These are phyloP conservation scores for Oreochromis aureus DNA, from an alignment of 2,113 vertebrate species.

Conservation along the genomic window DNA sequence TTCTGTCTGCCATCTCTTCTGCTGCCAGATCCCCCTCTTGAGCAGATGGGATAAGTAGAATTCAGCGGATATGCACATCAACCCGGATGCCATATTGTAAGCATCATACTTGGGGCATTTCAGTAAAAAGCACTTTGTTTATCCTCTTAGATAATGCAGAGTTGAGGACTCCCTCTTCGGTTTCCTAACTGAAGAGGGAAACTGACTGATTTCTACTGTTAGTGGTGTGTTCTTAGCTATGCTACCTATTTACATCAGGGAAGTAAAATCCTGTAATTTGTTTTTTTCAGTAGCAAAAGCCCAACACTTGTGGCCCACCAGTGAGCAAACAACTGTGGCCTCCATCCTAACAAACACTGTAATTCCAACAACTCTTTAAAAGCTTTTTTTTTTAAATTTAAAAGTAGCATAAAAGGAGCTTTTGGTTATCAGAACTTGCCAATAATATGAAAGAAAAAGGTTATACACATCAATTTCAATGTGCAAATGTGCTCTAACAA, in stretches of 20 bases:
- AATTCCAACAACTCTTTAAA: not conserved
- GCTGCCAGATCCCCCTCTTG: slow-evolving; percentile 12
- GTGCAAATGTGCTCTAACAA: not conserved
- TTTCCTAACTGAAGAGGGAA: not conserved
- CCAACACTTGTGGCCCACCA: not conserved
- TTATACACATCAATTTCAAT: not conserved
- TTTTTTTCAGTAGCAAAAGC: not conserved
- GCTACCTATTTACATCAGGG: not conserved
- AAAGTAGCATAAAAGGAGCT: not conserved
- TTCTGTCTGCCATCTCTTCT: slow-evolving; percentile 2
- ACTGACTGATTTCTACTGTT: not conserved
- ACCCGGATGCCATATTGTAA: slow-evolving; percentile 33
- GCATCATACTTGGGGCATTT: slow-evolving; percentile 23
- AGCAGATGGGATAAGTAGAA: slow-evolving; percentile 57
- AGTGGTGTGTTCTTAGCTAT: not conserved
- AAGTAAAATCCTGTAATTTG: not conserved
- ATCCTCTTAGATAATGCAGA: not conserved
- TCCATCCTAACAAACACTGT: not conserved
- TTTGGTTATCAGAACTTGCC: not conserved
- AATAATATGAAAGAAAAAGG: not conserved
- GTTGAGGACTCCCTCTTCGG: not conserved
- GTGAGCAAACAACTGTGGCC: not conserved
- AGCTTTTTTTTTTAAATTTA: not conserved
- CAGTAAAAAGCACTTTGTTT: not conserved
- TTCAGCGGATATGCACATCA: slow-evolving; percentile 34